Conservation (phyloP, 2,888 invertebrate species). For the Cordilura impudica region DNA sequence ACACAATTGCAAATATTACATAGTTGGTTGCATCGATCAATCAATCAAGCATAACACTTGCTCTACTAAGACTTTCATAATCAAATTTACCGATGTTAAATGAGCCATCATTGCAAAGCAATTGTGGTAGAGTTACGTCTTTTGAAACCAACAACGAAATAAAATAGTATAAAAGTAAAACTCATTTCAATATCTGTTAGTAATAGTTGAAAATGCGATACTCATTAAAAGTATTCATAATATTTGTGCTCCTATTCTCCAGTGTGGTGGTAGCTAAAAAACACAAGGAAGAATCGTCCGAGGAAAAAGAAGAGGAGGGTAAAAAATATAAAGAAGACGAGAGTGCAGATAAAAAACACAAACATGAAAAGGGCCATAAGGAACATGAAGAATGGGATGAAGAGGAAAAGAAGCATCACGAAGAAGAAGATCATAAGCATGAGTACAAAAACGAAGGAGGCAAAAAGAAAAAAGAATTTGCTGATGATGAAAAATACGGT, state of each 20-base stretch:
- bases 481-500: constrained; percentile 86
- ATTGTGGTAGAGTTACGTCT: constrained; percentile 38
- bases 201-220: constrained; percentile 65
- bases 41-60: constrained; percentile 59
- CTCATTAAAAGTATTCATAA: constrained; percentile 69
- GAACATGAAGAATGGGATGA: constrained; percentile 87
- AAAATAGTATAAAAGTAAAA: constrained; percentile 43
- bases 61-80: constrained; percentile 59
- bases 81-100: constrained; percentile 31
- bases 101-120: constrained; percentile 12
- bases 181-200: not conserved
- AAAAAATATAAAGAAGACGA: constrained; percentile 74
- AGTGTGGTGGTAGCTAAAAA: constrained; percentile 67
- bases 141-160: not conserved
- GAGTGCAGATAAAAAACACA: constrained; percentile 81
- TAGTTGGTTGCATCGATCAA: not conserved
- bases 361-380: constrained; percentile 89
- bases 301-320: constrained; percentile 75
- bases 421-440: constrained; percentile 87
- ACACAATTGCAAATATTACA: not conserved
- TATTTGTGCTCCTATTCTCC: constrained; percentile 70
- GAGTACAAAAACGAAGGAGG: constrained; percentile 88
- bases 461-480: constrained; percentile 89
- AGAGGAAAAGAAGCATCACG: constrained; percentile 87
- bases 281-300: constrained; percentile 72